Conservation (phyloP, 2,113 vertebrate species). For the Peromyscus californicus region DNA sequence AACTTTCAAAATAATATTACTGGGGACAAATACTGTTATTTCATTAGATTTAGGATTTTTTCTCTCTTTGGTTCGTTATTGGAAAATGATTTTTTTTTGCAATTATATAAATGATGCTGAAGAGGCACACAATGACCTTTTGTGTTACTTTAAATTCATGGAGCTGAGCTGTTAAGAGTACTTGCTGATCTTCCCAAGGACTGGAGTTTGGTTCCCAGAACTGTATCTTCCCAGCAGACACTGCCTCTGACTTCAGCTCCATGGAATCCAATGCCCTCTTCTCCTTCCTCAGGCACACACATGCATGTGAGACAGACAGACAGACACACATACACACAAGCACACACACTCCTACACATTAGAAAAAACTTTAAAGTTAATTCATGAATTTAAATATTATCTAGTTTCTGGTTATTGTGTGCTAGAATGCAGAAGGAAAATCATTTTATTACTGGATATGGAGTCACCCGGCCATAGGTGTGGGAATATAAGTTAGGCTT, state of each 20-base stretch:
- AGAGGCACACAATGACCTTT: background rate
- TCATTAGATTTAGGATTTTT: slow-evolving; percentile 11
- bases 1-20: slow-evolving; percentile 16
- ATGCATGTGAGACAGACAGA: background rate
- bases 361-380: background rate
- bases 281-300: background rate
- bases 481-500: background rate
- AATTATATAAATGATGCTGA: background rate
- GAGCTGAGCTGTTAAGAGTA: too few relatives aligned
- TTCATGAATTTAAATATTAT: slow-evolving; percentile 13
- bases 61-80: background rate
- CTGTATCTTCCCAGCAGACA: background rate
- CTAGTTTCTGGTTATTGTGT: background rate
- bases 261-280: background rate
- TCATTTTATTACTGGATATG: background rate
- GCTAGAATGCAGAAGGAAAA: background rate
- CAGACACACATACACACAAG: background rate
- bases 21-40: background rate
- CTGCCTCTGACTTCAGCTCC: background rate
- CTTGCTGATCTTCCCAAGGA: background rate
- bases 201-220: background rate
- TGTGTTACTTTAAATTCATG: background rate
- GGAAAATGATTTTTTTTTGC: slow-evolving; percentile 29
- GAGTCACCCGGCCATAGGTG: too few relatives aligned
- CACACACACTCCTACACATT: background rate